A percentile compares a stretch with the other conserved stretches of the same genome.
These are phyloP conservation scores for Magallana gigas DNA, from an alignment of 1,140 invertebrate species.

Conservation along the genomic window DNA sequence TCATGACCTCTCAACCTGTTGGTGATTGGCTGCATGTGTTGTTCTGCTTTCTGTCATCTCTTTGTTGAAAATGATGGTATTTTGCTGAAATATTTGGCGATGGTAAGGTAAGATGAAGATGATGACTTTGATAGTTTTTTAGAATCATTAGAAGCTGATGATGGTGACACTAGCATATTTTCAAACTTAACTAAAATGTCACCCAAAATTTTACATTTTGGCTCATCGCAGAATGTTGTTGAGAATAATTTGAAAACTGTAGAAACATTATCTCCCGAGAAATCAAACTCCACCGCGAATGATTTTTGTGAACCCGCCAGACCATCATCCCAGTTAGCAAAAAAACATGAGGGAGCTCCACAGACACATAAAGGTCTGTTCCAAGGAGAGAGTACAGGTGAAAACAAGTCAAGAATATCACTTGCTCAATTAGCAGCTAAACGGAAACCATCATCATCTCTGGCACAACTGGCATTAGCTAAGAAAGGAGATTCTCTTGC, in stretches of 20 bases:
- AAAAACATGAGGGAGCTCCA: background rate
- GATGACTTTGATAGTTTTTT: constrained; percentile 60
- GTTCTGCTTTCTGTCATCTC: constrained; percentile 9
- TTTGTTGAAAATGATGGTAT: constrained; percentile 4
- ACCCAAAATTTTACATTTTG: constrained; percentile 47
- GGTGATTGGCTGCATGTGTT: constrained; percentile 25
- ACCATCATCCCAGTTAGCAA: background rate
- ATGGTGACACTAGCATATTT: constrained; percentile 35
- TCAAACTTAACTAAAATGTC: constrained; percentile 30
- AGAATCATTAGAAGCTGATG: constrained; percentile 52
- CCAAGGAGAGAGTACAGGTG: too few species aligned
- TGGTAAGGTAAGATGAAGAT: constrained; percentile 77
- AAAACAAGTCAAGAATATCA: background rate
- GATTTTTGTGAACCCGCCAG: background rate
- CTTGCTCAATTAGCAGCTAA: constrained; percentile 18
- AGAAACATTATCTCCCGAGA: background rate
- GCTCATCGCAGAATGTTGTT: background rate
- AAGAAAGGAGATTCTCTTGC: background rate
- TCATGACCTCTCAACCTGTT: constrained; percentile 51
- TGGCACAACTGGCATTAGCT: background rate
- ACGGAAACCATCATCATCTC: background rate
- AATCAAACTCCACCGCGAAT: background rate
- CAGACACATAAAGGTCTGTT: background rate
- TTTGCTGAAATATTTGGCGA: constrained; percentile 61
- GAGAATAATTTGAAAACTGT: background rate